Percentiles rank a stretch among this genome's conserved stretches.
Conservation (phyloP, 2,888 invertebrate genomes). For the Lasioglossum figueresi region DNA sequence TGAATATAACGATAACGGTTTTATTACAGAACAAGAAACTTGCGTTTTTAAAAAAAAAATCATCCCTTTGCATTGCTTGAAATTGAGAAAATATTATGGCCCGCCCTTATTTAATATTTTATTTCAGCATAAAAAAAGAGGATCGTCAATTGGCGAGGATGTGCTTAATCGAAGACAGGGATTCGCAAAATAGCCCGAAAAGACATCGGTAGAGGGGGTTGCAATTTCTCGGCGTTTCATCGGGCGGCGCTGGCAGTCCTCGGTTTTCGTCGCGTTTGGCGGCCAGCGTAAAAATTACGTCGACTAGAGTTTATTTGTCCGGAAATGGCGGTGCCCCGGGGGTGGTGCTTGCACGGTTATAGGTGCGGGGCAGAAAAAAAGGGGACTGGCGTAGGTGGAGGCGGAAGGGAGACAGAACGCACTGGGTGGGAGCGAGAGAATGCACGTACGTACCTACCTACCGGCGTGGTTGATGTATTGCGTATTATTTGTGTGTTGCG, state of each 20-base stretch:
- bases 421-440: constrained; percentile 69
- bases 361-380: constrained; percentile 80
- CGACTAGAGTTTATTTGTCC: constrained; percentile 86
- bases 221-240: constrained; percentile 74
- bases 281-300: constrained; percentile 90
- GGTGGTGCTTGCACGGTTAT: constrained; percentile 82
- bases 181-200: neutral
- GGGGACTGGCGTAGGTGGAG: constrained; percentile 78
- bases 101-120: neutral
- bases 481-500: constrained; percentile 84
- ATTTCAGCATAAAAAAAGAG: too few relatives aligned
- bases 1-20: too few relatives aligned
- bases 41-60: too few relatives aligned
- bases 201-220: constrained; percentile 27
- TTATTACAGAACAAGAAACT: too few relatives aligned
- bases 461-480: constrained; percentile 83
- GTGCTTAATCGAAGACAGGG: neutral
- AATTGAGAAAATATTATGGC: neutral
- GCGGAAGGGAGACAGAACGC: constrained; percentile 68
- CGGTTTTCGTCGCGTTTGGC: constrained; percentile 83
- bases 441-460: constrained; percentile 77
- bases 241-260: constrained; percentile 73
- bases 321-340: constrained; percentile 83
- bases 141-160: neutral
- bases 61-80: neutral